Evolutionary conservation across 2,888 invertebrate genomes (phyloP), one percentile per base, ranked within the genome.

Genomic region (Antheraea assamensis): DNA sequence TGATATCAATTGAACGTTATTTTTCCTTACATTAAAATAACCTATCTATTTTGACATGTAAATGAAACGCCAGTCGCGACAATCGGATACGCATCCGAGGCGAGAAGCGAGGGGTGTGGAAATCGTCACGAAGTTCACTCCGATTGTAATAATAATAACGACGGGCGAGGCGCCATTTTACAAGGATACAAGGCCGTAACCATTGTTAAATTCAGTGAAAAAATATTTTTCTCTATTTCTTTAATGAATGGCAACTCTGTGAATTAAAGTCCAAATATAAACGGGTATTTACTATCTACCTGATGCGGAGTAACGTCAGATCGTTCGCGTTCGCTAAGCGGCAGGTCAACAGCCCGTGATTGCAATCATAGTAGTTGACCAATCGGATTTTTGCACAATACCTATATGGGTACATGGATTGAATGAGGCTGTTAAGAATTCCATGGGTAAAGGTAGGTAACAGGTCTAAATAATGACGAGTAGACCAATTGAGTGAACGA

Each of bases 11-110:
- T 83, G 17, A 64, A 85, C 82, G 84, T 81, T 82, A 84, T 82
- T 83, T 87, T 89, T 89, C 84, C 82, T 88, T 85, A 85, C 81
- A 85, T 84, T 81, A 76, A 87, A 89, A 93, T 94, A 94, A 94
- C 93, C 93, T 94, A 93, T 93, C 92, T 88, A 89, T 90, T 94
- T 94, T 94, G 94, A 94, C 94, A 94, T 90, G 93, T 92, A 92
- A 92, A 92, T 90, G 90, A 85, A 87, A 87, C 86, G 92, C 92
- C 90, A 92, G 89, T 89, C 92, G 92, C 93, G 93, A 94, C 93
- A 92, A 91, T 92, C 93, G 92, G 94, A 94, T 92, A 93, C 93
- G 93, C 93, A 93, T 93, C 93, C 92, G 92, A 92, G 93, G 92
- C 90, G 92, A 83, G 88, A 83, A 87, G 84, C 80, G 82, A 82